Base-by-base conservation (phyloP, 2,888 invertebrate species). In the Caenorhabditis sp. region DNA sequence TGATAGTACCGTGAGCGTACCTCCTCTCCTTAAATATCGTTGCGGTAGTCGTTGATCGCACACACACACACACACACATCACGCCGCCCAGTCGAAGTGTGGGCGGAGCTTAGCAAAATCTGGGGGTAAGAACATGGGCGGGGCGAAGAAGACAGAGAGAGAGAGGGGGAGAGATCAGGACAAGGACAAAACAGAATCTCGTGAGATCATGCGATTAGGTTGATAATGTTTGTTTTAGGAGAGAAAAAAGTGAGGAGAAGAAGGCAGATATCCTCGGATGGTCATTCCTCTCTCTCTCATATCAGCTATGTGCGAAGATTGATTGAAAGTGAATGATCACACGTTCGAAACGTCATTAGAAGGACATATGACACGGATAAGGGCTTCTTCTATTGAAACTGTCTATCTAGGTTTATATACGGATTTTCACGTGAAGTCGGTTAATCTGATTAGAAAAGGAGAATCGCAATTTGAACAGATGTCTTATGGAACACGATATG, bases 191-290 rank as follows among this genome's bases (percentile, higher is more conserved):
- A 68, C 49, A 49, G 76, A 68, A 66, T 73, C 73, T 73, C 73
- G 73, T 73, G 76, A 68, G 77, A 77, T 77, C 77, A 77, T 77
- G 77, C 77, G 77, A 68, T 77, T 77, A 77, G 68, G 77, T 77
- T 77, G 77, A 77, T 77, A 69, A 68, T 77, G 77, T 77, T 77
- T 77, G 77, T 77, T 77, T 77, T 77, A 77, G 58, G 44, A 58
- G 58, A 26, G 24, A 51, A 68, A 54, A 68, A 68, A 68, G 22
- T n/a, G 22, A 44, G 26, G 44, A 63, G 49, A 38, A 74, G 41
- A 16, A 28, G 26, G 35, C 31, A 31, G 51, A 68, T 68, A 51
- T 54, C 68, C 68, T 24, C n/a, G 28, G 26, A 28, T 66, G 51
- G 51, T 51, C 47, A 66, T 51, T 26, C 63, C 35, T 44, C 38